Evolutionary conservation across 2,888 invertebrate genomes (phyloP).

Genomic region (Drosophila neonasuta): DNA sequence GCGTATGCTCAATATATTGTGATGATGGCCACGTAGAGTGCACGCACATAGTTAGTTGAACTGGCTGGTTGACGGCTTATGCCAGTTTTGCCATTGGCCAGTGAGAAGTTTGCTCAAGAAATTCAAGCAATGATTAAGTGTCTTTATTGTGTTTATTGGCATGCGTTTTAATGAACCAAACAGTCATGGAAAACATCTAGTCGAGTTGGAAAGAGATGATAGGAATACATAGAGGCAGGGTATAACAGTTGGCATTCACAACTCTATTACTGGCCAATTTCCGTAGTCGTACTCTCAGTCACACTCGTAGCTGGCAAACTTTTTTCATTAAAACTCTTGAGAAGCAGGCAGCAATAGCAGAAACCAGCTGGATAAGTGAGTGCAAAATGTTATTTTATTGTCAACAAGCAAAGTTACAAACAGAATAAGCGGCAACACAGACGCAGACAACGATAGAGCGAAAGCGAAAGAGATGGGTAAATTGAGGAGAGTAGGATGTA

Average conservation of each 20-base stretch:
- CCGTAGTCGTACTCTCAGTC: slow-evolving; percentile 17
- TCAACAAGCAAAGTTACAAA: slow-evolving; percentile 70
- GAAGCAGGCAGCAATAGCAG: slow-evolving; percentile 12
- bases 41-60: slow-evolving; percentile 29
- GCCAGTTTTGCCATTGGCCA: slow-evolving; percentile 2
- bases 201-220: background rate
- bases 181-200: slow-evolving; percentile 17
- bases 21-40: slow-evolving; percentile 53
- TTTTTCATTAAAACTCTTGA: slow-evolving; percentile 75
- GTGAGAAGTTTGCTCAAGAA: slow-evolving; percentile 68
- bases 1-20: slow-evolving; percentile 70
- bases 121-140: slow-evolving; percentile 75
- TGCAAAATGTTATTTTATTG: slow-evolving; percentile 78
- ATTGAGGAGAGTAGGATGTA: slow-evolving; percentile 6
- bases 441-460: background rate
- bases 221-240: background rate
- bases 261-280: slow-evolving; percentile 64
- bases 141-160: slow-evolving; percentile 66
- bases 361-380: slow-evolving; percentile 73
- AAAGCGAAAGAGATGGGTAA: background rate
- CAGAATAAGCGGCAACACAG: slow-evolving; percentile 13
- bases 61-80: slow-evolving; percentile 29
- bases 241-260: slow-evolving; percentile 31
- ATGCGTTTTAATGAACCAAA: slow-evolving; percentile 71
- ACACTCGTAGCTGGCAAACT: slow-evolving; percentile 53